Evolutionary conservation across 2,888 invertebrate genomes (phyloP).

Genomic region (Alsophila aescularia): DNA sequence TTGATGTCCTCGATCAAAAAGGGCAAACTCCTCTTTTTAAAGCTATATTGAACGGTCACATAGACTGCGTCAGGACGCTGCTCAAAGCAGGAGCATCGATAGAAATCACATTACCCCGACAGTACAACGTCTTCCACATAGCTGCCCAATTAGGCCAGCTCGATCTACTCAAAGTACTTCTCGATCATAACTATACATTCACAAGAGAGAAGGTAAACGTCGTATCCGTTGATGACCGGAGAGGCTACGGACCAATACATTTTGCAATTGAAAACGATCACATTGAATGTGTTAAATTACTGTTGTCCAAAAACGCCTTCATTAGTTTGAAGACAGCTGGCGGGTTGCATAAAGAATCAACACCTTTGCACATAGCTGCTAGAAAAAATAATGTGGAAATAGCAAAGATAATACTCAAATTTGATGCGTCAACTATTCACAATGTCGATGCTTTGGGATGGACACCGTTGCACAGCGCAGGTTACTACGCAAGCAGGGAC

Average conservation of each 20-base stretch:
- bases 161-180: slow-evolving; percentile 69
- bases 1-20: slow-evolving; percentile 39
- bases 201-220: slow-evolving; percentile 34
- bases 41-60: slow-evolving; percentile 48
- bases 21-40: slow-evolving; percentile 57
- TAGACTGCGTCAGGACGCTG: slow-evolving; percentile 50
- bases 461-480: slow-evolving; percentile 54
- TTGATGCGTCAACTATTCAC: slow-evolving; percentile 35
- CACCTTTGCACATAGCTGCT: slow-evolving; percentile 26
- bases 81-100: slow-evolving; percentile 48
- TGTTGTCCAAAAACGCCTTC: slow-evolving; percentile 24
- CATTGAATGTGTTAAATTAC: slow-evolving; percentile 34
- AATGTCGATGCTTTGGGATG: slow-evolving; percentile 45
- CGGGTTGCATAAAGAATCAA: slow-evolving; percentile 8
- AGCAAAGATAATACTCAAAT: slow-evolving; percentile 20
- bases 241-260: slow-evolving; percentile 57
- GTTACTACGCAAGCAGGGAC: slow-evolving; percentile 64
- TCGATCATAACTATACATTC: slow-evolving; percentile 57
- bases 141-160: slow-evolving; percentile 71
- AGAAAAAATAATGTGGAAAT: slow-evolving; percentile 23
- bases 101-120: slow-evolving; percentile 46
- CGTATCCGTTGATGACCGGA: slow-evolving; percentile 41
- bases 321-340: slow-evolving; percentile 16
- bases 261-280: slow-evolving; percentile 69
- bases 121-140: slow-evolving; percentile 71